Conservation (phyloP, 2,888 invertebrate species). For the Dolichopus griseipennis region DNA sequence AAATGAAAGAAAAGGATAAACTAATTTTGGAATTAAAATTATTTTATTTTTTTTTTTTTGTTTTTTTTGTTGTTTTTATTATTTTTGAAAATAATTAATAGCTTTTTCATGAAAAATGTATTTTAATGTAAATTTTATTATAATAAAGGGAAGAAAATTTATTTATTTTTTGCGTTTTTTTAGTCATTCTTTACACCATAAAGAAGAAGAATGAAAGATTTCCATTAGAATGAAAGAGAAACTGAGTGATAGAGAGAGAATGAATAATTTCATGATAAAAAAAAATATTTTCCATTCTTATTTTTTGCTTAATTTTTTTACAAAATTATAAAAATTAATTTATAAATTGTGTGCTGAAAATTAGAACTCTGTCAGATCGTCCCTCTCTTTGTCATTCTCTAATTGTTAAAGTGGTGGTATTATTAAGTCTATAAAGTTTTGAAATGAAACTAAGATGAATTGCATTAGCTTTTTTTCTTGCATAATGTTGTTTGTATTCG, state of each 20-base stretch:
- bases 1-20: neutral
- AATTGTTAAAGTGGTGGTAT: too few relatives aligned
- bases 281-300: too few relatives aligned
- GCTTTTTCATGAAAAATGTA: constrained; percentile 4
- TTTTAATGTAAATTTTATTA: constrained; percentile 6
- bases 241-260: neutral
- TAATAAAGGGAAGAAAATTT: constrained; percentile 4
- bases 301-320: too few relatives aligned
- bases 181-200: neutral
- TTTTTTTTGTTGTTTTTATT: neutral
- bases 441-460: too few relatives aligned
- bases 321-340: too few relatives aligned
- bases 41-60: neutral
- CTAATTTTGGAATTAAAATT: constrained; percentile 6
- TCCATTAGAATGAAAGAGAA: neutral
- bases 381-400: too few relatives aligned
- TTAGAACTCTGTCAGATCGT: too few relatives aligned
- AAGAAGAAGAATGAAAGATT: neutral
- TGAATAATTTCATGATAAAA: neutral
- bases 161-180: neutral
- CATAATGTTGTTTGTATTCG: too few relatives aligned
- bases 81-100: neutral
- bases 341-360: too few relatives aligned
- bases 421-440: too few relatives aligned
- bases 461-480: too few relatives aligned